Evolutionary conservation across 2,888 invertebrate species (phyloP).

Genomic region (Orchesellides sinensis): DNA sequence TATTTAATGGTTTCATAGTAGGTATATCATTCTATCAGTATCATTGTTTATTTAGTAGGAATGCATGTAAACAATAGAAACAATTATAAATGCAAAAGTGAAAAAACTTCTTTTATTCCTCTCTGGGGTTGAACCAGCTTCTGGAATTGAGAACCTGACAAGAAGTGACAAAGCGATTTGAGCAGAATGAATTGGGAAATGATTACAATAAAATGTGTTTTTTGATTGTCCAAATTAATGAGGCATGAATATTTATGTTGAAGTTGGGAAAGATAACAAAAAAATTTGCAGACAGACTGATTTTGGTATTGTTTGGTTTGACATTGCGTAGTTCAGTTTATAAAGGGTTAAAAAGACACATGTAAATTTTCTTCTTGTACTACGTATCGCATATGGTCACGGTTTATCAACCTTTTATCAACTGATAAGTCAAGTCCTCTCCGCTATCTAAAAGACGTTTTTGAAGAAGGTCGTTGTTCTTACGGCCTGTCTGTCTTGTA

Average conservation of each 20-base stretch:
- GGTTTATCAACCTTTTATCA: conserved; percentile 34
- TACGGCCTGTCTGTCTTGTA: too few species aligned
- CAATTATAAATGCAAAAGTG: background rate
- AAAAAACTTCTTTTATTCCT: background rate
- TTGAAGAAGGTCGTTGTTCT: conserved; percentile 34
- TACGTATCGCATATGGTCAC: background rate
- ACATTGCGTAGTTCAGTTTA: too few species aligned
- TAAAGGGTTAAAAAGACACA: background rate
- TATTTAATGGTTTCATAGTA: too few species aligned
- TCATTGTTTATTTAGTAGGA: too few species aligned
- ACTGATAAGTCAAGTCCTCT: conserved; percentile 19
- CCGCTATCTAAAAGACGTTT: background rate
- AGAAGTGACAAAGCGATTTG: background rate
- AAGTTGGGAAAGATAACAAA: background rate
- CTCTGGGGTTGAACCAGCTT: conserved; percentile 9
- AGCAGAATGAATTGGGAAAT: background rate
- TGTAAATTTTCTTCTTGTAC: background rate
- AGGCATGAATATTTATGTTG: background rate
- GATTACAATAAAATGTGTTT: background rate
- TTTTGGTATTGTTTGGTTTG: background rate
- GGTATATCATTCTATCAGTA: too few species aligned
- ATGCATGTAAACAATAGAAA: too few species aligned
- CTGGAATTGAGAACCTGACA: conserved; percentile 21
- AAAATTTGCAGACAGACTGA: background rate
- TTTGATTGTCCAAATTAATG: background rate